A percentile compares a stretch with the other conserved stretches of the same genome.
Conservation (phyloP, 2,113 vertebrate genomes). For the Rafetus swinhoei region DNA sequence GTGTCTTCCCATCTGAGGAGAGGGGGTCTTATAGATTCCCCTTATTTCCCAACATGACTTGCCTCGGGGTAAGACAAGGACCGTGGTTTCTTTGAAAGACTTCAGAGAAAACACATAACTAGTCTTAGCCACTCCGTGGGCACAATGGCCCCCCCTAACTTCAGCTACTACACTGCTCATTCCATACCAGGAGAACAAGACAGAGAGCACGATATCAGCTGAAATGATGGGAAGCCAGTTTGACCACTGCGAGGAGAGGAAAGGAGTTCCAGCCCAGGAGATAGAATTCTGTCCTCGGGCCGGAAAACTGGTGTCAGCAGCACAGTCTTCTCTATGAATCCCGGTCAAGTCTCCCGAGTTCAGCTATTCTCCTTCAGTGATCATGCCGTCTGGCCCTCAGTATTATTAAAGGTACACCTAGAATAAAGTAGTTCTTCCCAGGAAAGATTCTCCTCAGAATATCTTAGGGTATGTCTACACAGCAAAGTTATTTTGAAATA, state of each 20-base stretch:
- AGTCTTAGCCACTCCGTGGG: background rate
- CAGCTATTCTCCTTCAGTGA: background rate
- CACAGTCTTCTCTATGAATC: background rate
- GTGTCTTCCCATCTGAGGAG: background rate
- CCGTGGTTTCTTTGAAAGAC: background rate
- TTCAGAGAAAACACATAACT: background rate
- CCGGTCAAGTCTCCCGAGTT: background rate
- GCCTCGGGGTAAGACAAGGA: background rate
- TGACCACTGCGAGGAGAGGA: background rate
- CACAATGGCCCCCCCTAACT: background rate
- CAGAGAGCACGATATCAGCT: background rate
- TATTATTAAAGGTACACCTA: background rate
- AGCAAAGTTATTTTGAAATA: no score
- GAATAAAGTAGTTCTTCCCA: background rate
- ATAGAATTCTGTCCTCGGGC: background rate
- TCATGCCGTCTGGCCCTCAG: background rate
- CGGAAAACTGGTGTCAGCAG: background rate
- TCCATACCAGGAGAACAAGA: background rate
- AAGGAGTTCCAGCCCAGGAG: background rate
- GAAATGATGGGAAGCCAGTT: background rate
- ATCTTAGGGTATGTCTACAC: no score
- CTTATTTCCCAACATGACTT: background rate
- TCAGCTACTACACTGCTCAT: background rate
- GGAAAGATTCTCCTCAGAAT: background rate
- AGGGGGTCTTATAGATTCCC: background rate